Conservation (phyloP, 2,113 vertebrate species). For the Phalacrocorax pelagicus region DNA sequence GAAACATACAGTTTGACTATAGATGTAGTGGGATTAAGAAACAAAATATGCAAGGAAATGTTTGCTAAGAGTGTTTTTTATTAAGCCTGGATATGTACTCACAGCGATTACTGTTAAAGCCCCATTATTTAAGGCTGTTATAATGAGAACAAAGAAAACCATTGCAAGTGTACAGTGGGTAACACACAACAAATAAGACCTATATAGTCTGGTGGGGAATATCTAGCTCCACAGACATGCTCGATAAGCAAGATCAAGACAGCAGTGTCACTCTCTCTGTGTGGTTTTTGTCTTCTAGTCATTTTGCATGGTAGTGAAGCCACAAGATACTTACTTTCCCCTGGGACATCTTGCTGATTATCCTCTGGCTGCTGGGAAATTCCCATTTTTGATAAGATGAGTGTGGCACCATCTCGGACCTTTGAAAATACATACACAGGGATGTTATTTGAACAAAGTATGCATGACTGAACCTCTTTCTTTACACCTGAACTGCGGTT, state of each 20-base stretch:
- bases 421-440: constrained; percentile 65
- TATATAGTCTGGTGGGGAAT: neutral
- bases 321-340: constrained; percentile 84
- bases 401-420: constrained; percentile 92
- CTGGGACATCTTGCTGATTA: constrained; percentile 93
- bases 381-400: constrained; percentile 89
- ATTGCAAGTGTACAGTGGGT: neutral
- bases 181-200: neutral
- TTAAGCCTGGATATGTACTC: neutral
- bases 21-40: neutral
- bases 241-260: neutral
- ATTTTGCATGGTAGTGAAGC: neutral
- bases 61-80: neutral
- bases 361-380: constrained; percentile 91
- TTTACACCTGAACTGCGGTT: neutral
- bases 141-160: neutral
- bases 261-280: neutral
- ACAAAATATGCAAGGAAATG: neutral
- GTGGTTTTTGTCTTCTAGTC: neutral
- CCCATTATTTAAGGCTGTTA: neutral
- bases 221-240: neutral
- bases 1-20: neutral
- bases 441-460: neutral
- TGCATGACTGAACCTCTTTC: neutral
- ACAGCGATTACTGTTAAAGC: neutral